Base-by-base conservation (phyloP, 1,140 invertebrate genomes). In the Drosophila pseudoananassae region DNA sequence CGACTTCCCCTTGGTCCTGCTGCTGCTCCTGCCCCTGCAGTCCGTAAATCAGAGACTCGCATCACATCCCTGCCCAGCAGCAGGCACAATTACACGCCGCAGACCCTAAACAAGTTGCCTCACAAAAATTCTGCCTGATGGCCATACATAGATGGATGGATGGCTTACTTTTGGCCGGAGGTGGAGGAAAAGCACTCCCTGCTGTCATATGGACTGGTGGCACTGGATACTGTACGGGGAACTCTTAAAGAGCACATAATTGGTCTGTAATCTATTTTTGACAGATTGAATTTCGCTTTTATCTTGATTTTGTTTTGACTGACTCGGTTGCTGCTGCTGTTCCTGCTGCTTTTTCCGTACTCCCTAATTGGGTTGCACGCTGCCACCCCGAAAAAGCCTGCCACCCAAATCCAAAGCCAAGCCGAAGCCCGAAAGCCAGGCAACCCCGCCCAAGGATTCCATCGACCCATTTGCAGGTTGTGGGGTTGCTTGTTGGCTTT, bases 191-290 rank as follows among this genome's bases (percentile, higher is more conserved):
- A 71, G 63, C 74, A 76, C 65, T 46, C 78, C 78, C 78, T 76
- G 59, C 64, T 59, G 73, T 58, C 58, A 46, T 55, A 66, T 36
- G 50, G 15, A 36, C 50, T 46, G 17, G 7, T 52, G 29, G 50
- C 50, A 50, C 43, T 61, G 49, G 36, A 33, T 46, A 45, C 57
- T 38, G 58, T 58, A 54, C 57, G 76, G 74, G 75, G 79, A 82
- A 77, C 89, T 87, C 89, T 85, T 91, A 91, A 90, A 90, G 84
- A 91, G 90, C 88, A 87, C 84, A 90, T 91, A 92, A 92, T 92
- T 92, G 91, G 90, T 92, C 90, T 91, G 78, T 92, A 92, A 92
- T 92, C 91, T 91, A 91, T 91, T 92, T 92, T 91, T 92, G 91
- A 92, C 91, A 92, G 90, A 92, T 92, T 92, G 91, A 92, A 92